These are phyloP conservation scores for Ericerus pela DNA, from an alignment of 1,140 invertebrate genomes.

Conservation along the genomic window DNA sequence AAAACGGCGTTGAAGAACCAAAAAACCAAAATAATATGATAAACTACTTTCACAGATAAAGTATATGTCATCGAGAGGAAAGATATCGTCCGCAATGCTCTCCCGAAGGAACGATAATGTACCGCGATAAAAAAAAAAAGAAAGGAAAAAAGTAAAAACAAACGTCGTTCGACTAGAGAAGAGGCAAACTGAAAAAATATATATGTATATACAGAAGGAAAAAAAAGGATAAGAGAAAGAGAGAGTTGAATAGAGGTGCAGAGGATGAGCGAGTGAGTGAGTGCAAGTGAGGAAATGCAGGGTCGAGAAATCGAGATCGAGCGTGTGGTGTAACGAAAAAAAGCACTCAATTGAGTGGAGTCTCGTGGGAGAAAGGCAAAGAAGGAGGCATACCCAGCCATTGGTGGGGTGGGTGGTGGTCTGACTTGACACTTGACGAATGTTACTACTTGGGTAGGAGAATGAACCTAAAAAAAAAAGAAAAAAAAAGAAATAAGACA, in stretches of 20 bases:
- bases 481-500: no score
- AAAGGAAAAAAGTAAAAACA: constrained; percentile 8
- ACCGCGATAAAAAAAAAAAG: constrained; percentile 9
- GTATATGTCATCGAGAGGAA: constrained; percentile 8
- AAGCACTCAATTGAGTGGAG: constrained; percentile 10
- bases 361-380: constrained; percentile 5
- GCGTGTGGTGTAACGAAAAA: neutral
- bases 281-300: no score
- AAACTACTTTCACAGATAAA: constrained; percentile 12
- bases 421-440: constrained; percentile 11
- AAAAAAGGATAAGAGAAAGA: no score
- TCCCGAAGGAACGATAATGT: constrained; percentile 11
- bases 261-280: no score
- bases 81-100: constrained; percentile 11
- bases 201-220: no score
- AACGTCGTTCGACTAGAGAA: neutral
- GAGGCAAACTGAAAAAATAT: neutral
- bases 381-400: neutral
- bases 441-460: constrained; percentile 5
- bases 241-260: no score
- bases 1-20: no score
- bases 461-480: constrained; percentile 1
- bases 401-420: no score
- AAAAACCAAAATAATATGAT: constrained; percentile 12
- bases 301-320: no score